These are phyloP conservation scores for Erpetoichthys calabaricus DNA, from an alignment of 2,797 vertebrate species.

Conservation along the genomic window DNA sequence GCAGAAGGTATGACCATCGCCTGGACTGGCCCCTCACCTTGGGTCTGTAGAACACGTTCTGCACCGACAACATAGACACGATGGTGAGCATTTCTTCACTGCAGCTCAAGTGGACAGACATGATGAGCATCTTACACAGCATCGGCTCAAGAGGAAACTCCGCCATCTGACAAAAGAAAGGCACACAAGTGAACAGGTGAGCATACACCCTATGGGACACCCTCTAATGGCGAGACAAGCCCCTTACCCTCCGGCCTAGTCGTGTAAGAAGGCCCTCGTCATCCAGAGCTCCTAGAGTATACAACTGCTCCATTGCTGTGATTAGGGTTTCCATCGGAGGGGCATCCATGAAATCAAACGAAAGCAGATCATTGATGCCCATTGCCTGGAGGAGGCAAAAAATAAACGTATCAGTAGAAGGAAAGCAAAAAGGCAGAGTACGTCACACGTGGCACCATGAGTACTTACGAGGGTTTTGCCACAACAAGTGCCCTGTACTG, in stretches of 20 bases:
- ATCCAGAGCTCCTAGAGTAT: constrained; percentile 87
- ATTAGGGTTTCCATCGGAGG: constrained; percentile 97
- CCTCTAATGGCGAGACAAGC: background rate
- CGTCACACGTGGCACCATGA: background rate
- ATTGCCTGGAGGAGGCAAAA: constrained; percentile 61
- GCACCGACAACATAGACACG: constrained; percentile 94
- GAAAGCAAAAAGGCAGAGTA: constrained; percentile 5
- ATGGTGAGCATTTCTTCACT: constrained; percentile 97
- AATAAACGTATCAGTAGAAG: constrained; percentile 4
- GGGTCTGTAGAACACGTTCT: constrained; percentile 94
- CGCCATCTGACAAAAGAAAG: constrained; percentile 64
- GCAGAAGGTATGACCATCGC: background rate
- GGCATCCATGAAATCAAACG: constrained; percentile 97
- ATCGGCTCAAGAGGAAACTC: constrained; percentile 97
- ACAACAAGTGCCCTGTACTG: background rate
- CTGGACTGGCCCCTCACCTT: constrained; percentile 50
- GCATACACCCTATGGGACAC: background rate
- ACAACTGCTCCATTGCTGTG: constrained; percentile 97
- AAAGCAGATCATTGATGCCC: constrained; percentile 95
- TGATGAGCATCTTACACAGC: constrained; percentile 98
- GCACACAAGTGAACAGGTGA: background rate
- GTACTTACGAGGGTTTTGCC: constrained; percentile 5
- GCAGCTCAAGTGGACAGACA: constrained; percentile 95
- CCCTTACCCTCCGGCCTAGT: constrained; percentile 75
- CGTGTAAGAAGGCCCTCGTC: constrained; percentile 91